Evolutionary conservation across 2,888 invertebrate genomes (phyloP).

Genomic region (Sphaerophoria taeniata): DNA sequence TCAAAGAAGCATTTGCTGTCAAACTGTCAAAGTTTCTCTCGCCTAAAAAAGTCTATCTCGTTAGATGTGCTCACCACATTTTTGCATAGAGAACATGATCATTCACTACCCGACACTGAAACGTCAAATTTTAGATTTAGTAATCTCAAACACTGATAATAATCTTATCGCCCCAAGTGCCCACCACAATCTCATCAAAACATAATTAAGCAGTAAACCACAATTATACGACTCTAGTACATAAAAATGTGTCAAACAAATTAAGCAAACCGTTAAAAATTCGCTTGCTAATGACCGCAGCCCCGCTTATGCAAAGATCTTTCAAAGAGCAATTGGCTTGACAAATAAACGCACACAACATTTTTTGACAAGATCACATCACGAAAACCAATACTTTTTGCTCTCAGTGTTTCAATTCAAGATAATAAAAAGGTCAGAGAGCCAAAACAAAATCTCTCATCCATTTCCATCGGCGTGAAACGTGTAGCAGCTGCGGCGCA

Average conservation of each 20-base stretch:
- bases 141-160: background rate
- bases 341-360: slow-evolving; percentile 26
- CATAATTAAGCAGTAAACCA: slow-evolving; percentile 13
- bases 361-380: slow-evolving; percentile 9
- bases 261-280: slow-evolving; percentile 46
- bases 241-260: slow-evolving; percentile 48
- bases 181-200: background rate
- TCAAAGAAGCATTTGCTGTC: no score
- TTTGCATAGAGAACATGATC: background rate
- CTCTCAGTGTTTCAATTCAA: background rate
- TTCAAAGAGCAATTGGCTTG: slow-evolving; percentile 51
- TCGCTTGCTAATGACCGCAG: background rate
- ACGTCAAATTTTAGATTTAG: background rate
- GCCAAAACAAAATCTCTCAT: slow-evolving; percentile 25
- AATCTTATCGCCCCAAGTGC: background rate
- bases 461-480: slow-evolving; percentile 17
- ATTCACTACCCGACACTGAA: background rate
- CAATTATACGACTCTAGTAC: background rate
- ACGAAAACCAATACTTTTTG: slow-evolving; percentile 11
- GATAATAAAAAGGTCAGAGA: slow-evolving; percentile 62
- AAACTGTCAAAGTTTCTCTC: no score
- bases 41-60: no score
- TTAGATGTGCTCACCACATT: no score
- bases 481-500: background rate
- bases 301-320: slow-evolving; percentile 47